phyloP scores from a whole-genome alignment of 2,888 invertebrate species.

The Pemphredon lugubris region DNA sequence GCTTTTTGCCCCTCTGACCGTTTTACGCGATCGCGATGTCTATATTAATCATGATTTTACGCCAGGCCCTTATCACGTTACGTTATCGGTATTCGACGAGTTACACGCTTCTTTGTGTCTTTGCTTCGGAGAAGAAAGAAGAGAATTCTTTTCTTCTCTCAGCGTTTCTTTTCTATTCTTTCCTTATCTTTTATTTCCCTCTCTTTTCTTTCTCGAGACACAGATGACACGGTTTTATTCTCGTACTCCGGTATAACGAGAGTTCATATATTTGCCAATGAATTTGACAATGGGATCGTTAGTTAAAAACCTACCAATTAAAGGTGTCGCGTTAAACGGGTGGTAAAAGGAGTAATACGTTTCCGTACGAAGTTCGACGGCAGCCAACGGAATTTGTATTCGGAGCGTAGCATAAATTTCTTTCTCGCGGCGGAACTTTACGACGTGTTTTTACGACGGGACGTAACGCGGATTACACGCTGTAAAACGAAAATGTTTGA shows the following conservation, averaged over 20 bases:
- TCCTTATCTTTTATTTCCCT: no score
- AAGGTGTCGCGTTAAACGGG: constrained; percentile 2
- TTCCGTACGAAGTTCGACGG: constrained; percentile 12
- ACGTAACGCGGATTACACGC: constrained; percentile 32
- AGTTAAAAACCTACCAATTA: no score
- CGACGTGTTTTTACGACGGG: constrained; percentile 39
- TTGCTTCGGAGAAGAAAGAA: no score
- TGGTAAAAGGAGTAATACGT: not conserved
- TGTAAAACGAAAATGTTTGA: constrained; percentile 38
- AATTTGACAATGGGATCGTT: no score
- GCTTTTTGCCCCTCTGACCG: constrained; percentile 1
- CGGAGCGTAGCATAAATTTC: constrained; percentile 32
- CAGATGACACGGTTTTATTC: no score
- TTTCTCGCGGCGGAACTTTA: constrained; percentile 29
- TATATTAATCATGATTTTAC: constrained; percentile 21
- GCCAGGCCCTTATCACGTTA: not conserved
- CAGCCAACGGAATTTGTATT: constrained; percentile 40
- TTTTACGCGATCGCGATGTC: constrained; percentile 9
- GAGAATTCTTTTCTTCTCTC: no score
- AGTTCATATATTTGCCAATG: no score
- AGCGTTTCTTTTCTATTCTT: no score
- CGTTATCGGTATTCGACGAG: not conserved
- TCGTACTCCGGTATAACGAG: no score
- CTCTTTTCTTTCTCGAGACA: no score
- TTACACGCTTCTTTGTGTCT: not conserved